These are phyloP conservation scores for Solea senegalensis DNA, from an alignment of 2,113 vertebrate species.

Conservation along the genomic window DNA sequence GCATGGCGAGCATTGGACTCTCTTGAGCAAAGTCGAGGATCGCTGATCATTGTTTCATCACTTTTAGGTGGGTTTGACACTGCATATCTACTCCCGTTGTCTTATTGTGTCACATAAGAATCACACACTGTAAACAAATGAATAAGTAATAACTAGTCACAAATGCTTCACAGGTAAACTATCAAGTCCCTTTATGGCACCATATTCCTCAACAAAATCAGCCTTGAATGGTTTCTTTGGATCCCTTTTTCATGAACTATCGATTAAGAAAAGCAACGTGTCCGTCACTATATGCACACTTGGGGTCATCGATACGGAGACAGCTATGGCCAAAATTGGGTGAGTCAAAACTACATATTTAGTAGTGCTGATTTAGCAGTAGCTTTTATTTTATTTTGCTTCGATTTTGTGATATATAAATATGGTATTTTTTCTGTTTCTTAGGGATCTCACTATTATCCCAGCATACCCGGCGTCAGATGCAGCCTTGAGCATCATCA, in stretches of 20 bases:
- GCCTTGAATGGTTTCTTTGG: constrained; percentile 89
- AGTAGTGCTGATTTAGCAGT: background rate
- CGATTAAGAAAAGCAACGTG: constrained; percentile 83
- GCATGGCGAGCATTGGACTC: constrained; percentile 81
- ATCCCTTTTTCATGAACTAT: constrained; percentile 83
- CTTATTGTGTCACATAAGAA: too few relatives aligned
- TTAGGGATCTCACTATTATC: constrained; percentile 73
- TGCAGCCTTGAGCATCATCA: constrained; percentile 84
- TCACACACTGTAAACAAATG: too few relatives aligned
- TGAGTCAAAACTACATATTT: constrained; percentile 48
- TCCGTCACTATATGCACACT: constrained; percentile 85
- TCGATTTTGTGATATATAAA: too few relatives aligned
- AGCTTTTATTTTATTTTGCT: too few relatives aligned
- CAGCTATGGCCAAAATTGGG: constrained; percentile 82
- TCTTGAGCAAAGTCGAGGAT: constrained; percentile 83
- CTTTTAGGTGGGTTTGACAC: constrained; percentile 79
- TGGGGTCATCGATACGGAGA: constrained; percentile 84
- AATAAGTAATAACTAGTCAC: background rate
- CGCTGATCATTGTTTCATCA: constrained; percentile 87
- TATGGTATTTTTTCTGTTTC: constrained; percentile 20
- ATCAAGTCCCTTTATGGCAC: constrained; percentile 79
- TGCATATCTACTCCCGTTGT: background rate
- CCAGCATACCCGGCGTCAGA: constrained; percentile 80
- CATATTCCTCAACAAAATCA: constrained; percentile 86
- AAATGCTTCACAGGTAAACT: constrained; percentile 77